Percentiles rank a stretch among this genome's conserved stretches.
phyloP scores from a whole-genome alignment of 1,140 invertebrate genomes.

The Drosophila kanapiae region DNA sequence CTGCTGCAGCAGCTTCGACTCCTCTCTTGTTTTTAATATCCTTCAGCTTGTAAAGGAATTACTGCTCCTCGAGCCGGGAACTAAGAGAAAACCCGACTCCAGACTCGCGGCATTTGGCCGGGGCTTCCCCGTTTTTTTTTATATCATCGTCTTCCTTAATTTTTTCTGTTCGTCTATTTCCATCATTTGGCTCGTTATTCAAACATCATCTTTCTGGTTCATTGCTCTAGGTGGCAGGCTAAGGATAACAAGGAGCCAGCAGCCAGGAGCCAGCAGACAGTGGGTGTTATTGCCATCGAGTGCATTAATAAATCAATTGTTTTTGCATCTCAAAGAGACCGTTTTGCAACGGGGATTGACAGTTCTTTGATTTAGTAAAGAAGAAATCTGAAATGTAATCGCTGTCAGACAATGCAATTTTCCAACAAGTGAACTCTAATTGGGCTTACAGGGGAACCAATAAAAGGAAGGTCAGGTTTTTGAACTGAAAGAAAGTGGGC shows the following conservation, averaged over 20 bases:
- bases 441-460: background rate
- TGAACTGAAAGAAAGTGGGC: background rate
- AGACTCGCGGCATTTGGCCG: conserved; percentile 42
- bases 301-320: conserved; percentile 65
- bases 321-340: conserved; percentile 47
- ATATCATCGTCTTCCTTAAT: background rate
- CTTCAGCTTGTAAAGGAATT: conserved; percentile 81
- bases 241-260: conserved; percentile 3
- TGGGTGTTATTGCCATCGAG: conserved; percentile 45
- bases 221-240: conserved; percentile 36
- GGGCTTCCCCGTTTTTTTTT: conserved; percentile 6
- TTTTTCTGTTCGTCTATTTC: conserved; percentile 38
- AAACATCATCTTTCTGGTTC: conserved; percentile 62
- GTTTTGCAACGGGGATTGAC: conserved; percentile 40
- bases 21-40: conserved; percentile 80
- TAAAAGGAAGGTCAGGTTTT: background rate
- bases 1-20: conserved; percentile 28
- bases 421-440: conserved; percentile 22
- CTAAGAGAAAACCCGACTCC: conserved; percentile 17
- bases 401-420: conserved; percentile 30
- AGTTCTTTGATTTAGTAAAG: conserved; percentile 22
- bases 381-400: conserved; percentile 50
- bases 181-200: conserved; percentile 77
- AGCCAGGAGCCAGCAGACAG: background rate
- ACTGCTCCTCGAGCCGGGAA: conserved; percentile 42